These are phyloP conservation scores for Pristionchus mayeri DNA, from an alignment of 2,888 invertebrate species.

Conservation along the genomic window DNA sequence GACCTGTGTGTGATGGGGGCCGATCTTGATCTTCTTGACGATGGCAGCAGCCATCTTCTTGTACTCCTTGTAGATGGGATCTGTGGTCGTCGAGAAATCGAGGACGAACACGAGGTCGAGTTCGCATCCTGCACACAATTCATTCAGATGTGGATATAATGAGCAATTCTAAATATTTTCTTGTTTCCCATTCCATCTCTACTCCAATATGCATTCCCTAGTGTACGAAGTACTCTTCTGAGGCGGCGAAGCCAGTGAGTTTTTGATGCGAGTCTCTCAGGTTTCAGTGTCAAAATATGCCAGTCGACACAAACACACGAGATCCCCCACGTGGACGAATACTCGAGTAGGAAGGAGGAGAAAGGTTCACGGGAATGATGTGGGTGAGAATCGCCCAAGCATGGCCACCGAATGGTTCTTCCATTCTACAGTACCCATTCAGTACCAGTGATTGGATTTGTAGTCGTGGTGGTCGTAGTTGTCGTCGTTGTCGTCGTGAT, in stretches of 20 bases:
- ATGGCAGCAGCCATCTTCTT: conserved; percentile 67
- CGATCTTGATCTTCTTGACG: conserved; percentile 66
- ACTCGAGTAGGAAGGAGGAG: neutral
- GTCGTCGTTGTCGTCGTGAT: conserved; percentile 72
- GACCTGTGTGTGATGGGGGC: conserved; percentile 71
- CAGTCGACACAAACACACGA: conserved; percentile 13
- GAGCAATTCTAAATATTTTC: no score
- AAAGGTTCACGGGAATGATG: neutral
- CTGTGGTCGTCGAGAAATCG: conserved; percentile 74
- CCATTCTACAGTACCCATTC: no score
- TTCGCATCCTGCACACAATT: conserved; percentile 65
- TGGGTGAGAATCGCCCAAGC: no score
- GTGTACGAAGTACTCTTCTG: neutral
- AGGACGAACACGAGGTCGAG: conserved; percentile 73
- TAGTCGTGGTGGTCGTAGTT: conserved; percentile 63
- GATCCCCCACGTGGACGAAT: conserved; percentile 39
- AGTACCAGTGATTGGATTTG: conserved; percentile 72
- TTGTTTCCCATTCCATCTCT: neutral
- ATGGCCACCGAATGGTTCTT: no score
- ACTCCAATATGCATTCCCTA: neutral
- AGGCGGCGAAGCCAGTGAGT: conserved; percentile 5
- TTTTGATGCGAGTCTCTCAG: neutral
- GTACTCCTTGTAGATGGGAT: conserved; percentile 71
- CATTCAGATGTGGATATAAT: no score
- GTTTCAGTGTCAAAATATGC: conserved; percentile 17